These are phyloP conservation scores for Drosophila multiciliata DNA, from an alignment of 2,888 invertebrate genomes.

Conservation along the genomic window DNA sequence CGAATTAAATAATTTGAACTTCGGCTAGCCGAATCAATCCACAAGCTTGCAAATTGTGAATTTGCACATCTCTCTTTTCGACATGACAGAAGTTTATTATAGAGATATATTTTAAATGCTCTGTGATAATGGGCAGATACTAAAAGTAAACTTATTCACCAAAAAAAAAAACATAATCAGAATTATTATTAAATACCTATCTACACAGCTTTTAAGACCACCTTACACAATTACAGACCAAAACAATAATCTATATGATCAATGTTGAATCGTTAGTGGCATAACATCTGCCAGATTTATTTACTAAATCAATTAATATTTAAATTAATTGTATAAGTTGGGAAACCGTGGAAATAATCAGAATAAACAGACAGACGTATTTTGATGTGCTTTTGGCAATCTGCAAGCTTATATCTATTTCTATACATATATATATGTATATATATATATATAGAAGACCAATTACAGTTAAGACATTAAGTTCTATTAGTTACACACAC, in stretches of 20 bases:
- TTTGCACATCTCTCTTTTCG: background rate
- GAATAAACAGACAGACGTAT: background rate
- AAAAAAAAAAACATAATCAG: background rate
- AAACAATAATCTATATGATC: background rate
- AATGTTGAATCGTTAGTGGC: background rate
- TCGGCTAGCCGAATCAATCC: constrained; percentile 14
- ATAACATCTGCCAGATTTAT: background rate
- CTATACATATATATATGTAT: constrained; percentile 1
- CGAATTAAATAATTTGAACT: background rate
- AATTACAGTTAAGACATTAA: constrained; percentile 19
- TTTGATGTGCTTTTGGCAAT: background rate
- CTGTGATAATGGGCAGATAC: background rate
- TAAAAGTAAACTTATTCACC: background rate
- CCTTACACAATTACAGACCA: background rate
- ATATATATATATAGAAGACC: background rate
- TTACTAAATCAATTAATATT: background rate
- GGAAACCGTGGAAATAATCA: too few relatives aligned
- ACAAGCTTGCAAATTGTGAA: constrained; percentile 33
- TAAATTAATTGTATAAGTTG: background rate
- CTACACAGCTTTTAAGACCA: background rate
- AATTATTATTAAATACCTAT: background rate
- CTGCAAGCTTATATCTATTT: constrained; percentile 20
- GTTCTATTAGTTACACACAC: background rate
- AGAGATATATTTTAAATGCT: constrained; percentile 6
- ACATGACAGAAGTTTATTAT: background rate